phyloP scores from a whole-genome alignment of 53 echinoderm and acorn worm genomes.

The Paracentrotus lividus region DNA sequence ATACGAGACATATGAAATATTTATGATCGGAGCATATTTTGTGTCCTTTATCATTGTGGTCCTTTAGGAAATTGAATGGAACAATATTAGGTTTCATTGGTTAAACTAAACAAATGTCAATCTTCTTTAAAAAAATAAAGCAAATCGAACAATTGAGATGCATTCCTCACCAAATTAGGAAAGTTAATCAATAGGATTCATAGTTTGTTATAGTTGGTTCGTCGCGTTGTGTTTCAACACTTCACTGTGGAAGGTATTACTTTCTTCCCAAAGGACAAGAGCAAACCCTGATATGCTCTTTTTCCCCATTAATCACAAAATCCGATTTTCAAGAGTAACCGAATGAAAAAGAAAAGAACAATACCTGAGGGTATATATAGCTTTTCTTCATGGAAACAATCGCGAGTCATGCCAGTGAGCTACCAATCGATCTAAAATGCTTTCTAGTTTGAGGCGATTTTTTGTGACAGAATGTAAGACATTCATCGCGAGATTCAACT shows the following conservation, averaged over 20 bases:
- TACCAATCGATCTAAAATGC: not conserved
- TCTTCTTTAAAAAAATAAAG: no score
- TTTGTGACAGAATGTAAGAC: not conserved
- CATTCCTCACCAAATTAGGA: not conserved
- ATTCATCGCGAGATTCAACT: not conserved
- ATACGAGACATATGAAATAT: no score
- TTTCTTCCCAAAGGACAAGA: not conserved
- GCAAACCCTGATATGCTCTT: not conserved
- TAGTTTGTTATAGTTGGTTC: not conserved
- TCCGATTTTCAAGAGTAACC: not conserved
- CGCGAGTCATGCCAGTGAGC: not conserved
- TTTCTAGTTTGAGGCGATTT: not conserved
- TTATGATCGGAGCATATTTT: no score
- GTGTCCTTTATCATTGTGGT: no score
- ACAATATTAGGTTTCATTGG: no score
- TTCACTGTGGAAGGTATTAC: not conserved
- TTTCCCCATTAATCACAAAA: not conserved
- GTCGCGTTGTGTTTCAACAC: not conserved
- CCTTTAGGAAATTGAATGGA: no score
- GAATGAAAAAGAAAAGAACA: not conserved
- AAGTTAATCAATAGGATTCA: no score
- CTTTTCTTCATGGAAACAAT: not conserved
- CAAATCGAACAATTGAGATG: no score
- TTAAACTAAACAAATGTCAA: no score
- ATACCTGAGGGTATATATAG: not conserved